Evolutionary conservation across 2,797 vertebrate genomes (phyloP).

Genomic region (Apogon talboti): DNA sequence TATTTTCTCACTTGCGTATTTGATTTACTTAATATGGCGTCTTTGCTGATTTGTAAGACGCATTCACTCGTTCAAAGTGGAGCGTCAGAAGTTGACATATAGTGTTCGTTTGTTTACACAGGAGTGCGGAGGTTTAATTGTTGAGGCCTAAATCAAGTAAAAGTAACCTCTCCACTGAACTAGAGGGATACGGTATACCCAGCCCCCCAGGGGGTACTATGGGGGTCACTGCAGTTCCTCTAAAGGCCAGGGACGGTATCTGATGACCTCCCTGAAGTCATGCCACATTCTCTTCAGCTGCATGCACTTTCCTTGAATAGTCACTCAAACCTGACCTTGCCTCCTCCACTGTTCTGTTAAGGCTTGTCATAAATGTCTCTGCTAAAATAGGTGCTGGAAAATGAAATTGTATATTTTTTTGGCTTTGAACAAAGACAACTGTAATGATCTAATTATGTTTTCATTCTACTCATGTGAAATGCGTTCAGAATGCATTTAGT

Average conservation of each 20-base stretch:
- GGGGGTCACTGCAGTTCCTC: conserved; percentile 42
- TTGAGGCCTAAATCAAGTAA: conserved; percentile 61
- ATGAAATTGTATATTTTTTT: neutral
- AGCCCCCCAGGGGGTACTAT: conserved; percentile 34
- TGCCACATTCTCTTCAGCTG: conserved; percentile 58
- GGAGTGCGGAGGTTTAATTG: conserved; percentile 39
- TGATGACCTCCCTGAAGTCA: conserved; percentile 67
- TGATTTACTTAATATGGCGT: neutral
- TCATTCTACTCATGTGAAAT: neutral
- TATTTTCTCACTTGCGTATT: neutral
- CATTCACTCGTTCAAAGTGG: conserved; percentile 7
- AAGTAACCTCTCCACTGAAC: conserved; percentile 69
- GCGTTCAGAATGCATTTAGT: too few species aligned
- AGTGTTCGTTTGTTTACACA: neutral
- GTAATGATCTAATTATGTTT: neutral
- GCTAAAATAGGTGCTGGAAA: conserved; percentile 15
- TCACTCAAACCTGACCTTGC: conserved; percentile 26
- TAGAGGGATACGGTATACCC: conserved; percentile 64
- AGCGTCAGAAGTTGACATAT: neutral
- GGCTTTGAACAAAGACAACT: neutral
- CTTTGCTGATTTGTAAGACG: neutral
- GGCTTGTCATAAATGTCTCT: conserved; percentile 15
- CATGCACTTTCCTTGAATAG: conserved; percentile 71
- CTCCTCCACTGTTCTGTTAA: conserved; percentile 15
- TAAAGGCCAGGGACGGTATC: conserved; percentile 78